Conservation (phyloP, 2,888 invertebrate species). For the Drosophila acutilabella region DNA sequence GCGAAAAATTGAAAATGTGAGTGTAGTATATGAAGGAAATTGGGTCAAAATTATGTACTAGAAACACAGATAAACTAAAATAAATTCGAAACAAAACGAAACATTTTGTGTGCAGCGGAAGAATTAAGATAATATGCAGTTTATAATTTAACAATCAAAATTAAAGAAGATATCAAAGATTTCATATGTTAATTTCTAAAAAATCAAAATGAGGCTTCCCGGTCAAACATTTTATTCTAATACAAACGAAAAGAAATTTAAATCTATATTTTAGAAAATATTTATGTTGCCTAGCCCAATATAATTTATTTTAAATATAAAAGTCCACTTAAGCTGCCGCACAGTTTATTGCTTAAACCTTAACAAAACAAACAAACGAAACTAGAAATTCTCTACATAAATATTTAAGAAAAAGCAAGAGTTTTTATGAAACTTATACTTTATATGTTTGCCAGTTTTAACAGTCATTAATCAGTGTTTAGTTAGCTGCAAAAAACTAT, state of each 20-base stretch:
- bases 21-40: conserved; percentile 56
- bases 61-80: conserved; percentile 31
- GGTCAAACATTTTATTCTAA: not conserved
- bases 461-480: conserved; percentile 25
- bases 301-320: conserved; percentile 1
- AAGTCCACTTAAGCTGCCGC: not conserved
- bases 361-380: not conserved
- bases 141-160: not conserved
- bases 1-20: conserved; percentile 38
- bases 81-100: not conserved
- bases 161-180: not conserved
- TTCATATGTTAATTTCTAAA: too few relatives aligned
- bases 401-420: not conserved
- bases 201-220: too few relatives aligned
- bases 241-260: not conserved
- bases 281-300: too few relatives aligned
- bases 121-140: not conserved
- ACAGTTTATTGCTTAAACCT: not conserved
- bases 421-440: conserved; percentile 1
- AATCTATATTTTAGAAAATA: not conserved
- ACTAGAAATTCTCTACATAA: not conserved
- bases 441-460: not conserved
- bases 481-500: not conserved
- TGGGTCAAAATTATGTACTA: conserved; percentile 69
- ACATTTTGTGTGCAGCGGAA: not conserved